These are phyloP conservation scores for Lepilemur septentrionalis DNA, from an alignment of 2,797 vertebrate genomes.

Conservation along the genomic window DNA sequence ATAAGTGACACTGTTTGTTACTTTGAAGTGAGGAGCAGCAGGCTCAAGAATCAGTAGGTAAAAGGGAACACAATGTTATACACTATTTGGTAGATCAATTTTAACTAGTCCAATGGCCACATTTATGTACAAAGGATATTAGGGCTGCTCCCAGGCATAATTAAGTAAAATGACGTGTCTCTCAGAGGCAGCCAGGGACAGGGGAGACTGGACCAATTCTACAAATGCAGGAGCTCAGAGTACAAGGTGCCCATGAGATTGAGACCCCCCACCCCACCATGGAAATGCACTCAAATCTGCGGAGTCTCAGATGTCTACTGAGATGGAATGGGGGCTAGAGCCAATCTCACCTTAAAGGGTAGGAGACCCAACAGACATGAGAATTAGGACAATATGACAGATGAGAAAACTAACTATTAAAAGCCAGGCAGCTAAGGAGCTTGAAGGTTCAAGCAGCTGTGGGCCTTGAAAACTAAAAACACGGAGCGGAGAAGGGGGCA, in stretches of 20 bases:
- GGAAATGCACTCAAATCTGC: not conserved
- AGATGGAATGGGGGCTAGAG: not conserved
- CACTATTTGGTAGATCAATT: not conserved
- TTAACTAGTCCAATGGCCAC: not conserved
- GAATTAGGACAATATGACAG: not conserved
- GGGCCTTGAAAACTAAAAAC: not conserved
- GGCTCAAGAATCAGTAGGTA: not conserved
- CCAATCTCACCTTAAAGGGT: not conserved
- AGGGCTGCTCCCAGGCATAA: not conserved
- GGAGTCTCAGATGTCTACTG: not conserved
- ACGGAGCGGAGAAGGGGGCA: not conserved
- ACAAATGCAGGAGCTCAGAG: not conserved
- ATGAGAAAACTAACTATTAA: not conserved
- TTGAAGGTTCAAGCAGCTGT: not conserved
- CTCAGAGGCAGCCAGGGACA: not conserved
- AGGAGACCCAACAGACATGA: not conserved
- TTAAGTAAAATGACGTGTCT: not conserved
- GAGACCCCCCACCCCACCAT: not conserved
- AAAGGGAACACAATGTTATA: not conserved
- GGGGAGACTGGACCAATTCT: slow-evolving; percentile 6
- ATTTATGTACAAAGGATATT: not conserved
- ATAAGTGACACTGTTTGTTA: not conserved
- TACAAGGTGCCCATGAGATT: not conserved
- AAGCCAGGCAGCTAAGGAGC: not conserved
- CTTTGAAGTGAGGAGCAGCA: not conserved